phyloP scores from a whole-genome alignment of 1,140 invertebrate species.

The Zophobas atratus region DNA sequence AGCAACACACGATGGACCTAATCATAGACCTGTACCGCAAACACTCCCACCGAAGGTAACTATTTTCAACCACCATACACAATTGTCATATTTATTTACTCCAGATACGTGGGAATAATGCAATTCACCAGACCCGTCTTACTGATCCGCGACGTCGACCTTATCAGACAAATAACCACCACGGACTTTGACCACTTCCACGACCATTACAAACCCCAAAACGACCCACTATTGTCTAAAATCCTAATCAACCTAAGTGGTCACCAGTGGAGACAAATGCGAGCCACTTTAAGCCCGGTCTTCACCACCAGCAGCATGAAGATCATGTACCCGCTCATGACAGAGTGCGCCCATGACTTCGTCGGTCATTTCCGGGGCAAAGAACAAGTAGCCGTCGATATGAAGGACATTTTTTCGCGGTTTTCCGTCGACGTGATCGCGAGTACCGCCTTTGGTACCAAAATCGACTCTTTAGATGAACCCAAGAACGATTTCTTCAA shows the following conservation, averaged over 20 bases:
- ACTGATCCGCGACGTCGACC: constrained; percentile 73
- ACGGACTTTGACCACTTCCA: constrained; percentile 67
- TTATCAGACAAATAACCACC: constrained; percentile 61
- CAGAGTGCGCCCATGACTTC: constrained; percentile 62
- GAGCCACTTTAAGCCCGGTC: constrained; percentile 66
- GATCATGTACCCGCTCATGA: constrained; percentile 64
- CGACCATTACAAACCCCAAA: constrained; percentile 61
- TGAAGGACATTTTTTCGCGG: constrained; percentile 52
- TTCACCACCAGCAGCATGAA: constrained; percentile 69
- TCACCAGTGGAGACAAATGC: constrained; percentile 66
- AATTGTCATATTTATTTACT: background rate
- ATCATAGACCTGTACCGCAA: constrained; percentile 23
- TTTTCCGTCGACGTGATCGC: constrained; percentile 49
- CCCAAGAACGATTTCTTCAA: constrained; percentile 68
- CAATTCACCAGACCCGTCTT: constrained; percentile 70
- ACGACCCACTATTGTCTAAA: constrained; percentile 70
- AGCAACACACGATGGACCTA: constrained; percentile 10
- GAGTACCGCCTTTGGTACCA: constrained; percentile 67
- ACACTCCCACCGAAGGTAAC: constrained; percentile 42
- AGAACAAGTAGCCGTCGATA: constrained; percentile 55
- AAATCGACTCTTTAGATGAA: constrained; percentile 67
- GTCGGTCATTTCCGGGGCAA: constrained; percentile 60
- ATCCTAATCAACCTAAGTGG: constrained; percentile 62
- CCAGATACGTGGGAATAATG: constrained; percentile 69
- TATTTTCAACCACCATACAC: too few relatives aligned